Base-by-base conservation (phyloP, 2,797 vertebrate genomes). In the Geotrypetes seraphini region DNA sequence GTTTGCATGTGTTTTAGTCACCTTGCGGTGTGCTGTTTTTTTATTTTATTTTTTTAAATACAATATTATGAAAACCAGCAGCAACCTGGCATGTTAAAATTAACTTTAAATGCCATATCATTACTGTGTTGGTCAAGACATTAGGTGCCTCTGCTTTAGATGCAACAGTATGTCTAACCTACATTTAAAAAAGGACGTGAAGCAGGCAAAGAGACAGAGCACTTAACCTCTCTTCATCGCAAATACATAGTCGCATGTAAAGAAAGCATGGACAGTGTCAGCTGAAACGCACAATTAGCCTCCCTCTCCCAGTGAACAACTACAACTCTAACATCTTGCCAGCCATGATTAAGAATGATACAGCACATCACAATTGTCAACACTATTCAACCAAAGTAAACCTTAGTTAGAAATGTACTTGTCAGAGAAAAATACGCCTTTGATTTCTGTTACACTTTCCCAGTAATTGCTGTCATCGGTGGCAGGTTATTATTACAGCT, bases 401-500 rank as follows among this genome's bases (percentile, higher is more conserved):
- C 61, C 73, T 76, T 66, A 73, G 66, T 68, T 75, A 77, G 66
- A 79, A 78, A 75, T 73, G 71, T 66, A 81, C 73, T 82, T 82
- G 78, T 82, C 81, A 82, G 64, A 79, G 72, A 74, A 82, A 85
- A 85, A 83, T 80, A 70, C 14, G 49, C 60, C 75, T 81, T 82
- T 85, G 74, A 86, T 84, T 85, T 84, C 71, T 76, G 69, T 73
- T 78, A 75, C 67, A 76, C 65, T 79, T 78, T 73, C 50, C 59
- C 61, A 59, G 70, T 85, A 86, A 88, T 87, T 82, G 78, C 76
- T 79, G 80, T 83, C 84, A 83, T 86, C 77, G 77, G 65, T 84
- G 80, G 70, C 81, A 85, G 84, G 78, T 84, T 86, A 83, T 86
- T 82, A 87, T 87, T 87, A 86, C 64, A 80, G 76, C 79, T 86